Base-by-base conservation (phyloP, 2,888 invertebrate genomes). In the Octonoba sinensis region DNA sequence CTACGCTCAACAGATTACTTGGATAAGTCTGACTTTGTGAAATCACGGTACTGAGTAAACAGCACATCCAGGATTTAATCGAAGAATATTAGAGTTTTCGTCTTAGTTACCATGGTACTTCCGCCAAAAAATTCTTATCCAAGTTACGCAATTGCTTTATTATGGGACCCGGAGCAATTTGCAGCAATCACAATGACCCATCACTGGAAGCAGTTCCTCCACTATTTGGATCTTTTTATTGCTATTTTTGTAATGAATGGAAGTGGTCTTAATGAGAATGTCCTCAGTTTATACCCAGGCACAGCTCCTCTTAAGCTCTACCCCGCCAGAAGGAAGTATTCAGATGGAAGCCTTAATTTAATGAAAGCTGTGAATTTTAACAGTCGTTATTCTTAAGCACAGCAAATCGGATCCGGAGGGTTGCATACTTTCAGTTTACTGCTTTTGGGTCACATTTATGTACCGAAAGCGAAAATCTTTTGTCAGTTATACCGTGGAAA, bases 241-340 rank as follows among this genome's bases (percentile, higher is more conserved):
- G n/a, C 57, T 54, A n/a, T 18, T 27, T 64, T 27, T 15, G 49
- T 49, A 65, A 66, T 66, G 74, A 74, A 74, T 66, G 66, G 59
- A 74, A 66, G 36, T 13, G 18, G 66, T 15, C 60, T 72, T 62
- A 72, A 72, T 72, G 72, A 24, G 27, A 71, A 71, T 71, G 71
- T 22, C 71, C 60, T 64, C 51, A 49, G 44, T 65, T 64, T 64
- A 64, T 73, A 64, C 65, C 64, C n/a, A 16, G 44, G 44, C 36
- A 44, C 54, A 22, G 46, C 56, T 74, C 49, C 15, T 46, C 27
- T 0, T n/a, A 22, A 49, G 20, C 66, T 44, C 16, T n/a, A 36
- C 11, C 36, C 36, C 36, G 6, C 36, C 36, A 36, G 36, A 36
- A 11, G 36, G 11, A 36, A 36, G 36, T 8, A 36, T 36, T 36